Evolutionary conservation across 2,888 invertebrate genomes (phyloP), one percentile per base, ranked within the genome.

Genomic region (Deilephila elpenor): DNA sequence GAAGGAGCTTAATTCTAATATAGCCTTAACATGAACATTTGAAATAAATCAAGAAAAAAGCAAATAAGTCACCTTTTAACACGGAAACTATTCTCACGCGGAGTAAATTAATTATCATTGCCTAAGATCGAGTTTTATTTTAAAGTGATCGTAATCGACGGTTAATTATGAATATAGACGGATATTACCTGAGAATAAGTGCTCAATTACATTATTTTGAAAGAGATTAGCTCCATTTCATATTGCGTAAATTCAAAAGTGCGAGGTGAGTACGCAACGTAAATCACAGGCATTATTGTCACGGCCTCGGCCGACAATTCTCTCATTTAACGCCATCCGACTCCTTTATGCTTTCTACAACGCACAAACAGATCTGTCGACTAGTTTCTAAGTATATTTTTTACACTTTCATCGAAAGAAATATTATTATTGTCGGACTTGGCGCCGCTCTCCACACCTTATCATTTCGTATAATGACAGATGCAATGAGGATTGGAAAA

Each of bases 301-400:
- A 72, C 72, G 64, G 72, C 62, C 20, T 17, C 25, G 60, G 53
- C 29, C 37, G 51, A 59, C 71, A 37, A 56, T 64, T 72, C 72
- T 64, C 56, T 82, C 79, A 86, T 87, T 86, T 86, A 85, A 86
- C 86, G 86, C 83, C 81, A 78, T 75, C 80, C 77, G 77, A 78
- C 77, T 80, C 80, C 79, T 84, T 85, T 84, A 86, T 87, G 87
- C 87, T 87, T 87, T 87, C 87, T 87, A 82, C 79, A 80, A 76
- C 79, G 80, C 75, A 77, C 79, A 83, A 82, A 78, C 73, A 76
- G 74, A 78, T 73, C 77, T 76, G 77, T 32, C 32, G 5, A 79
- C 79, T 76, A 79, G 76, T 81, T 81, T 80, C 79, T 79, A 80
- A 79, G 73, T 78, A 75, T 76, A 59, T 78, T 78, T 76, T 75